Evolutionary conservation across 37 sponge, comb jelly and placozoan species (phyloP).

Genomic region (Beroe ovata): DNA sequence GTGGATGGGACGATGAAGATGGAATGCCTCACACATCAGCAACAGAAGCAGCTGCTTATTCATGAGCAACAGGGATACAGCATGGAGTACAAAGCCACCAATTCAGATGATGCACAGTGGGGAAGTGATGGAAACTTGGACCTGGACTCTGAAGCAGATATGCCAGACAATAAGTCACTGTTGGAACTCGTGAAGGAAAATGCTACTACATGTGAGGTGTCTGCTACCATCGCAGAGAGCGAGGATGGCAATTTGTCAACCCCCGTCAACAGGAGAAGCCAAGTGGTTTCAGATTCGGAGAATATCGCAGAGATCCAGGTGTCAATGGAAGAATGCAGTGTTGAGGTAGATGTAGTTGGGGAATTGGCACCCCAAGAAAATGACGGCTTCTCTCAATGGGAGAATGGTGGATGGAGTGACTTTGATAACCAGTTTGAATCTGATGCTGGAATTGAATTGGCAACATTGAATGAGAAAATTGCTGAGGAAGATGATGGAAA

Average conservation of each 20-base stretch:
- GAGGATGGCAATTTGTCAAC: slow-evolving; percentile 1
- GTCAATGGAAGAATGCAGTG: background rate
- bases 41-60: background rate
- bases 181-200: background rate
- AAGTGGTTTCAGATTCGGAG: background rate
- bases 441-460: slow-evolving; percentile 34
- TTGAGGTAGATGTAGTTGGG: background rate
- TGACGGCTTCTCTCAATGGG: slow-evolving; percentile 25
- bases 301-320: background rate
- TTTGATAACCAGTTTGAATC: slow-evolving; percentile 51
- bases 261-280: slow-evolving; percentile 44
- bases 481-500: slow-evolving; percentile 10
- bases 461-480: background rate
- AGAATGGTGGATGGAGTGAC: slow-evolving; percentile 63
- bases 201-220: background rate
- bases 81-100: slow-evolving; percentile 46
- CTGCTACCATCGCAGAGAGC: background rate
- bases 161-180: background rate
- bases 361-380: background rate
- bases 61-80: slow-evolving; percentile 27
- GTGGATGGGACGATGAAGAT: background rate
- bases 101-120: background rate
- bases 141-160: background rate
- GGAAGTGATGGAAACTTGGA: background rate
- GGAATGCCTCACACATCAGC: background rate